Conservation (phyloP, 2,797 vertebrate species). For the Siniperca obscura region DNA sequence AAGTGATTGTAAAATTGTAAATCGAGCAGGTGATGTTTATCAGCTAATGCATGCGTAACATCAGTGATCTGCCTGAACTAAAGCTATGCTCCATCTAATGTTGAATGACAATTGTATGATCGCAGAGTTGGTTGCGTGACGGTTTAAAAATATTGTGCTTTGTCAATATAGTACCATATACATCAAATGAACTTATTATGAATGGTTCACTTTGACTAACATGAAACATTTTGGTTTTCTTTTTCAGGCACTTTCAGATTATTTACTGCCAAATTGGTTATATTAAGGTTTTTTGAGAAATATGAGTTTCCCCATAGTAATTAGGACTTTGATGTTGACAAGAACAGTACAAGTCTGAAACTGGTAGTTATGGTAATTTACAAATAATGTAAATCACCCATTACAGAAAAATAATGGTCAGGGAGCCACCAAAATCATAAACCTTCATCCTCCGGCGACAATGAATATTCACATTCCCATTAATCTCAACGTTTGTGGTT, state of each 20-base stretch:
- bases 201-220: background rate
- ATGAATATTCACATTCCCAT: too few relatives aligned
- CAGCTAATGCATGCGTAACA: background rate
- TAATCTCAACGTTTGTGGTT: background rate
- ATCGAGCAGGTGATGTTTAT: background rate
- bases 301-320: background rate
- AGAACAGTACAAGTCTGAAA: background rate
- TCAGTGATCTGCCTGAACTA: background rate
- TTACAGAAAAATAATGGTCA: too few relatives aligned
- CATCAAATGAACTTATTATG: background rate
- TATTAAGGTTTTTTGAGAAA: background rate
- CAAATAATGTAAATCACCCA: too few relatives aligned
- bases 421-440: too few relatives aligned
- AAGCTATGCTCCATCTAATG: background rate
- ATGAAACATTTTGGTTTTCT: background rate
- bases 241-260: background rate
- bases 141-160: background rate
- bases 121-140: background rate
- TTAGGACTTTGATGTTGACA: background rate
- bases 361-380: background rate
- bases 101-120: background rate
- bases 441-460: too few relatives aligned
- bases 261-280: background rate
- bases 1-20: background rate
- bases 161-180: background rate